phyloP scores from a whole-genome alignment of 2,113 vertebrate genomes.

The Drymodes brunneopygia region DNA sequence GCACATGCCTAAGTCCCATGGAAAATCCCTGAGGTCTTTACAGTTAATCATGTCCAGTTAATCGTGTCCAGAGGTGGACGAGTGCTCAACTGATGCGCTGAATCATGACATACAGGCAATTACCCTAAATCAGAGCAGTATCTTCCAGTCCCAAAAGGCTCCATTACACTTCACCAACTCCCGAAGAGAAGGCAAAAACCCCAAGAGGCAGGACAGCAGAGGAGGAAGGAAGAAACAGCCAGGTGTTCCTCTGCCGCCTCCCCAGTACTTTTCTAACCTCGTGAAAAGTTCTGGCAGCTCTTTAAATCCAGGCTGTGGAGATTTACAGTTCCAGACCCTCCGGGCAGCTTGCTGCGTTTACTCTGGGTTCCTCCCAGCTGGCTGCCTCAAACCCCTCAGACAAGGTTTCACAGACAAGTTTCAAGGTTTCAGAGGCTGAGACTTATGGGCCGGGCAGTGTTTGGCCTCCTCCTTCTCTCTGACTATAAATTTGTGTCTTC shows the following conservation, averaged over 20 bases:
- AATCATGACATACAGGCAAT: constrained; percentile 44
- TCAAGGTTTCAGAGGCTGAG: background rate
- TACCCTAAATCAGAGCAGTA: constrained; percentile 42
- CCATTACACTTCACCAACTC: background rate
- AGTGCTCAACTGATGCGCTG: constrained; percentile 20
- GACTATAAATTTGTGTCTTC: background rate
- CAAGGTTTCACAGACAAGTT: background rate
- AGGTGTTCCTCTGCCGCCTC: background rate
- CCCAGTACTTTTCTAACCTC: constrained; percentile 23
- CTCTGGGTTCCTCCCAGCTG: background rate
- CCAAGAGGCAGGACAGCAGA: background rate
- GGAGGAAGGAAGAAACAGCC: background rate
- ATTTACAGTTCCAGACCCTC: constrained; percentile 27
- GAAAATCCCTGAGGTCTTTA: constrained; percentile 48
- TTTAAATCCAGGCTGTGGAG: constrained; percentile 17
- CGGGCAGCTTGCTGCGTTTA: background rate
- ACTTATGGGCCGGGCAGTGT: accelerated
- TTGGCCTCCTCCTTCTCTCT: background rate
- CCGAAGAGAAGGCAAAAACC: background rate
- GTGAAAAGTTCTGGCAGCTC: constrained; percentile 14
- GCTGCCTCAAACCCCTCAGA: background rate
- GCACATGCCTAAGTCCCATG: background rate
- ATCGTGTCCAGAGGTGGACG: constrained; percentile 46
- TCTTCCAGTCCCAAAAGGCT: constrained; percentile 31
- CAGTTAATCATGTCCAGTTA: constrained; percentile 59